These are phyloP conservation scores for Amia ocellicauda DNA, from an alignment of 2,113 vertebrate genomes.

Conservation along the genomic window DNA sequence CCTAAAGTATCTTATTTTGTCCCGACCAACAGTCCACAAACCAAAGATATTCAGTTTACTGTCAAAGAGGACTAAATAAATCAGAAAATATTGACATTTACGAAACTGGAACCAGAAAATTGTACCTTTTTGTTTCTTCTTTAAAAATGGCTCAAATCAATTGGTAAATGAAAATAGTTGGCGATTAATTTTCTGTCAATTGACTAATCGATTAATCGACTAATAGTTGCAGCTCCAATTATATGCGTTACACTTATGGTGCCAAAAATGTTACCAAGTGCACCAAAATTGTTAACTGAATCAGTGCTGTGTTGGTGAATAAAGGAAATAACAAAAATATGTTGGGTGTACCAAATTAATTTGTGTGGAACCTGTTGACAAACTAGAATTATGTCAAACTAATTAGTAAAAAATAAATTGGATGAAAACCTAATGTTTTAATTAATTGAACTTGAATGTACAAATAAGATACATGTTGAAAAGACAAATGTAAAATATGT, in stretches of 20 bases:
- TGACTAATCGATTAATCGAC: not conserved
- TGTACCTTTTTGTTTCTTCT: not conserved
- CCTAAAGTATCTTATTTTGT: not conserved
- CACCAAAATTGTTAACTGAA: no score
- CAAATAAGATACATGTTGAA: not conserved
- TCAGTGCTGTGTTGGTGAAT: no score
- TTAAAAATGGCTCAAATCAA: not conserved
- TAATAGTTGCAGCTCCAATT: not conserved
- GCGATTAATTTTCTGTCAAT: no score
- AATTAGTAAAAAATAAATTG: no score
- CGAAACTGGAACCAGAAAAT: not conserved
- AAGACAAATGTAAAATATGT: slow-evolving; percentile 1
- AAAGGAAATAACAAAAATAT: no score
- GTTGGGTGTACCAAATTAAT: no score
- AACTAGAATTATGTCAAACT: no score
- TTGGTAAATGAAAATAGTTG: not conserved
- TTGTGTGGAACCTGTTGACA: no score
- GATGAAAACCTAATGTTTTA: no score
- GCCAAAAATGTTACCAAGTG: no score
- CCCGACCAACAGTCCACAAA: not conserved
- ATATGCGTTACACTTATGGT: not conserved
- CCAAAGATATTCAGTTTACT: not conserved
- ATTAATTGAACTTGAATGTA: no score
- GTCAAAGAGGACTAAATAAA: slow-evolving; percentile 2
- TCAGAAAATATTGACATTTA: slow-evolving; percentile 1